phyloP scores from a whole-genome alignment of 2,797 vertebrate genomes.

The Monodelphis domestica region DNA sequence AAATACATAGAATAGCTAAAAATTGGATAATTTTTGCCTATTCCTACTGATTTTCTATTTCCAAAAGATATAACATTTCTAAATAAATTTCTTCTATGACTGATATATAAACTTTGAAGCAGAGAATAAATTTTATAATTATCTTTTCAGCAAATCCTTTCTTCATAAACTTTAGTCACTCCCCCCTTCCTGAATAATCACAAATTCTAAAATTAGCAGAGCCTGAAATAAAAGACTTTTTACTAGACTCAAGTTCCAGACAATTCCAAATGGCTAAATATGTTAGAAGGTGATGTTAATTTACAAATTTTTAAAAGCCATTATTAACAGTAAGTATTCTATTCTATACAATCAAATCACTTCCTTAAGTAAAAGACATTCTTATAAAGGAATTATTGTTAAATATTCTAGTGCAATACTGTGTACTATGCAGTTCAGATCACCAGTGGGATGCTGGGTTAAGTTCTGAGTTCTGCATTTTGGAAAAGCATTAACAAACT shows the following conservation, averaged over 20 bases:
- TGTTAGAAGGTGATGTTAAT: background rate
- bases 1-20: background rate
- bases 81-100: background rate
- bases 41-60: background rate
- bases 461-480: background rate
- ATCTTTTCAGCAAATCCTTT: background rate
- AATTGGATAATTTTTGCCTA: background rate
- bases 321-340: background rate
- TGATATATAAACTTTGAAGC: background rate
- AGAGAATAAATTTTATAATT: background rate
- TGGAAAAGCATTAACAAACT: background rate
- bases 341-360: background rate
- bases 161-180: background rate
- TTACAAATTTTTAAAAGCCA: background rate
- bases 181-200: background rate
- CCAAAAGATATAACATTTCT: background rate
- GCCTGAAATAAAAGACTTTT: slow-evolving; percentile 33
- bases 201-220: background rate
- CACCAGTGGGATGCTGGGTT: background rate
- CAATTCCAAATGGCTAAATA: slow-evolving; percentile 47
- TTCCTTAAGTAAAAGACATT: slow-evolving; percentile 29
- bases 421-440: background rate
- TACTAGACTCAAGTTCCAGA: slow-evolving; percentile 36
- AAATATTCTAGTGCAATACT: background rate
- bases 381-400: slow-evolving; percentile 12